Base-by-base conservation (phyloP, 2,888 invertebrate species). In the Lochmaea crataegi region DNA sequence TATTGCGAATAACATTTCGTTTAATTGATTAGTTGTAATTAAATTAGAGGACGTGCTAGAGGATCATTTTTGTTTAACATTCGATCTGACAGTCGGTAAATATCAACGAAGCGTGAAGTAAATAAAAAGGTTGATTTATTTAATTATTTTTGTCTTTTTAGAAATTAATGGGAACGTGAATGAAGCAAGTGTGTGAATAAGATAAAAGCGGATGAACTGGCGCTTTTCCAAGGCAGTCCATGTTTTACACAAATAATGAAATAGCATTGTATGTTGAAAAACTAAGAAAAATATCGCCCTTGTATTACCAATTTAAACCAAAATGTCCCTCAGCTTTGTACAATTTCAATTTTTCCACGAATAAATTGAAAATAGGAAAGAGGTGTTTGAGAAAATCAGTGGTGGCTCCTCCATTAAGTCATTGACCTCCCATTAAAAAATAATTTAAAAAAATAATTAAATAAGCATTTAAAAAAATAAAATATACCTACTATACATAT, bases 31-130 rank as follows among this genome's bases (percentile, higher is more conserved):
- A n/a, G 6, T 4, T n/a, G 48, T 48, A 48, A 48, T 48, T 48
- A n/a, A 48, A 48, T 48, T 48, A n/a, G 48, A 48, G 48, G 48
- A 48, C 48, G 48, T 48, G 48, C n/a, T 48, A 38, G 32, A 38
- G 7, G n/a, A n/a, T 6, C n/a, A 48, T 12, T 48, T 48, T 48
- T 48, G 14, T n/a, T n/a, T 38, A 5, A 38, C 32, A 38, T 38
- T 38, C 7, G 32, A 38, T 38, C n/a, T 14, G 6, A 45, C 48
- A n/a, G n/a, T n/a, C 48, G n/a, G 48, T 48, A 48, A 48, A 48
- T n/a, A 48, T n/a, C 12, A 48, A 48, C 7, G n/a, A n/a, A 48
- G 48, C n/a, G 48, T 48, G 14, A 45, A 45, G 6, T 12, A 45
- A 45, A 45, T n/a, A 48, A 48, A 48, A 48, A n/a, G 32, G 32